These are phyloP conservation scores for Callospermophilus lateralis DNA, from an alignment of 2,113 vertebrate species.

Conservation along the genomic window DNA sequence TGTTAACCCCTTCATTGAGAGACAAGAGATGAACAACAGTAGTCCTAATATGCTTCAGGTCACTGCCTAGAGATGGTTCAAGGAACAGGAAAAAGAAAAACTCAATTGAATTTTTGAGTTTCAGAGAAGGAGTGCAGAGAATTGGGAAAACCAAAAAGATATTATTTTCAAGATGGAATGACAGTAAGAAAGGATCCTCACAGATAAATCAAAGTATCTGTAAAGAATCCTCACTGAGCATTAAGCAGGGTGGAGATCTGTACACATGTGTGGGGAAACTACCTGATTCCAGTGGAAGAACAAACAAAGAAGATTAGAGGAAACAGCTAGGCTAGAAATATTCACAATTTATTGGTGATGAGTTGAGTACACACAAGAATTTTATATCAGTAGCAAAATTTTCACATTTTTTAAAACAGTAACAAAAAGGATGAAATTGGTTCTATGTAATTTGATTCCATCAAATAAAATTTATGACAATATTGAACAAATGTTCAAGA, in stretches of 20 bases:
- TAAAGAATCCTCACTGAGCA: no score
- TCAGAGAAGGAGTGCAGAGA: background rate
- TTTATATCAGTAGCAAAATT: no score
- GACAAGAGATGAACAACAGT: background rate
- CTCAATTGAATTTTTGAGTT: background rate
- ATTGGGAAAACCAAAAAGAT: background rate
- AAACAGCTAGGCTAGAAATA: background rate
- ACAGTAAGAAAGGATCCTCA: background rate
- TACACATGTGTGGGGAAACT: background rate
- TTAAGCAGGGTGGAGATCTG: background rate
- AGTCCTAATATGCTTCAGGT: background rate
- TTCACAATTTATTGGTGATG: no score
- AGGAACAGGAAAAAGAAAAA: background rate
- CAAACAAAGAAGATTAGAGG: background rate
- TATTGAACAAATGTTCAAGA: background rate
- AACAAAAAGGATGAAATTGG: no score
- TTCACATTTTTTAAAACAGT: no score
- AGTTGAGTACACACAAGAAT: no score
- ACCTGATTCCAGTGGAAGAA: background rate
- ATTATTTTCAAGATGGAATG: background rate
- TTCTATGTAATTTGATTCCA: no score
- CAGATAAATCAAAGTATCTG: background rate
- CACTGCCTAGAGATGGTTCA: background rate
- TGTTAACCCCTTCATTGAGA: background rate
- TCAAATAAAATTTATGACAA: no score